Evolutionary conservation across 2,797 vertebrate species (phyloP).

Genomic region (Gila robusta): DNA sequence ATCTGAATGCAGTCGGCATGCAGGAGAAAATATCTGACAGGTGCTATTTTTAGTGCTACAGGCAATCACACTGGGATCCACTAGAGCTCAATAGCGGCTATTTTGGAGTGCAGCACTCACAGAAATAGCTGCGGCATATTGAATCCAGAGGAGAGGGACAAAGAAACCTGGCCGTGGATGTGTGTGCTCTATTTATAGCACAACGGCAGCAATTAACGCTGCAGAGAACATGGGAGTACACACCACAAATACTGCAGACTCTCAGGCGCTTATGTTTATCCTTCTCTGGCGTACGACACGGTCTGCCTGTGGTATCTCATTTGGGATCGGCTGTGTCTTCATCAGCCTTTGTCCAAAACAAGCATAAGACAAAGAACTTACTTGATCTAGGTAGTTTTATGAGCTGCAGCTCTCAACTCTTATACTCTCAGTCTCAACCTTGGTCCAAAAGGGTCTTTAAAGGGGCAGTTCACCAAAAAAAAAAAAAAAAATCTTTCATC

Average conservation of each 20-base stretch:
- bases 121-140: conserved; percentile 62
- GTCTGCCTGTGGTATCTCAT: conserved; percentile 36
- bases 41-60: conserved; percentile 81
- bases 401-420: not conserved
- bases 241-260: conserved; percentile 36
- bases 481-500: not conserved
- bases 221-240: conserved; percentile 62
- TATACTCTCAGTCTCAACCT: not conserved
- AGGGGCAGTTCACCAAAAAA: no score
- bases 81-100: conserved; percentile 72
- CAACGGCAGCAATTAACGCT: conserved; percentile 59
- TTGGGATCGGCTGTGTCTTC: conserved; percentile 24
- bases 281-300: conserved; percentile 1
- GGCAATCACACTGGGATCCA: conserved; percentile 76
- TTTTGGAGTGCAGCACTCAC: conserved; percentile 69
- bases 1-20: conserved; percentile 67
- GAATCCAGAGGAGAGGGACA: conserved; percentile 57
- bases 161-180: conserved; percentile 60
- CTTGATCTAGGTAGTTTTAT: conserved; percentile 3
- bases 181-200: conserved; percentile 58
- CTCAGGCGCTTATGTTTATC: conserved; percentile 37
- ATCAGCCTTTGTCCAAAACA: conserved; percentile 28
- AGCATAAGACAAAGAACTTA: conserved; percentile 1
- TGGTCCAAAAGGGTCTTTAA: not conserved
- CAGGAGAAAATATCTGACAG: conserved; percentile 82